Percentiles rank a stretch among this genome's conserved stretches.
These are phyloP conservation scores for Tinea semifulvella DNA, from an alignment of 2,888 invertebrate species.

Conservation along the genomic window DNA sequence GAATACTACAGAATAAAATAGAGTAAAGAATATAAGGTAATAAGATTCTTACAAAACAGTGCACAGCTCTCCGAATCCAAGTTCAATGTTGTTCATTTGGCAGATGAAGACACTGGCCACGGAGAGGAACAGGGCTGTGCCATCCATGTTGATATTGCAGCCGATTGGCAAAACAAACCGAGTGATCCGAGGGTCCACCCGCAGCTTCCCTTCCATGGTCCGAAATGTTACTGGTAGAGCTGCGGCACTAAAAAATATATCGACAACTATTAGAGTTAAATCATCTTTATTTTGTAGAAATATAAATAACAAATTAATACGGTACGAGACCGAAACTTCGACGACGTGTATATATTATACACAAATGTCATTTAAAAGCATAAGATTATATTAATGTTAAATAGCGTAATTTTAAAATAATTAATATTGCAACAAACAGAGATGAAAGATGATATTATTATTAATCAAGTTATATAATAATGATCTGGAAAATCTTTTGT, in stretches of 20 bases:
- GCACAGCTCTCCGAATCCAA: constrained; percentile 85
- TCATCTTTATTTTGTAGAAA: too few relatives aligned
- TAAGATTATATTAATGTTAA: too few relatives aligned
- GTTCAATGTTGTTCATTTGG: constrained; percentile 84
- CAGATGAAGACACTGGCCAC: constrained; percentile 91
- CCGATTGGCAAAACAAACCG: constrained; percentile 91
- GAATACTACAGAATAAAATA: neutral
- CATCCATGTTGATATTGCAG: constrained; percentile 93
- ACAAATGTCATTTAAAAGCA: too few relatives aligned
- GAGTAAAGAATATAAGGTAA: neutral
- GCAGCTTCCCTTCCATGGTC: constrained; percentile 84
- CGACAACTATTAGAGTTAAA: too few relatives aligned
- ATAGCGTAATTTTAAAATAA: too few relatives aligned
- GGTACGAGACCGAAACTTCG: too few relatives aligned
- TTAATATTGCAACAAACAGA: too few relatives aligned
- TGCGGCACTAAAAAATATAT: constrained; percentile 71
- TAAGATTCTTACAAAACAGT: constrained; percentile 80
- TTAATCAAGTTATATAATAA: too few relatives aligned
- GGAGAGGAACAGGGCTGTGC: constrained; percentile 88
- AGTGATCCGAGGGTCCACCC: constrained; percentile 82
- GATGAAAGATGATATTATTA: too few relatives aligned
- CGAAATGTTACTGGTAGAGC: constrained; percentile 89
- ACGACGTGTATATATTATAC: too few relatives aligned
- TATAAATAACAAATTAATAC: too few relatives aligned
- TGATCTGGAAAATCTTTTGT: too few relatives aligned